These are phyloP conservation scores for Passerculus sandwichensis DNA, from an alignment of 2,797 vertebrate species.

Conservation along the genomic window DNA sequence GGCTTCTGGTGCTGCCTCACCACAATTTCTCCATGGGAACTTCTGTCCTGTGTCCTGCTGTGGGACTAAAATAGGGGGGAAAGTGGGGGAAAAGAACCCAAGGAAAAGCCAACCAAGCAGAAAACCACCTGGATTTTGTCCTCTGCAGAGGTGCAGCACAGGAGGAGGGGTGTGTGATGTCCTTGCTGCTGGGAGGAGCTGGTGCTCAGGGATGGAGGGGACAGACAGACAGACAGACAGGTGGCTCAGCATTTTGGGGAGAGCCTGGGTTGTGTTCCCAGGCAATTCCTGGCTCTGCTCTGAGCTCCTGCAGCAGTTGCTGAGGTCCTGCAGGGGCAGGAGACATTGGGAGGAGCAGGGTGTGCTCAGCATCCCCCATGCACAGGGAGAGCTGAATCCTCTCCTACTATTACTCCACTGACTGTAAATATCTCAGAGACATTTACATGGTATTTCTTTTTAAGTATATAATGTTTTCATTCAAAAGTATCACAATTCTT, in stretches of 20 bases:
- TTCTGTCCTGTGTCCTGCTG: not conserved
- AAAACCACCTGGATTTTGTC: not conserved
- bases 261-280: not conserved
- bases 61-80: not conserved
- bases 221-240: too few relatives aligned
- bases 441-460: conserved; percentile 70
- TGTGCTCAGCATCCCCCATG: not conserved
- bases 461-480: conserved; percentile 72
- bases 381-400: not conserved
- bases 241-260: not conserved
- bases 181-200: not conserved
- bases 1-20: not conserved
- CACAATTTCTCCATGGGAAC: fast-evolving
- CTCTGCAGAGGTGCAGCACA: not conserved
- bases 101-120: not conserved
- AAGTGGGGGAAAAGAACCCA: fast-evolving
- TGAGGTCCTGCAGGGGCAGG: not conserved
- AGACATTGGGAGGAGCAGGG: not conserved
- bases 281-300: not conserved
- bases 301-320: not conserved
- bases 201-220: not conserved
- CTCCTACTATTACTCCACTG: conserved; percentile 41
- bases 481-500: conserved; percentile 71
- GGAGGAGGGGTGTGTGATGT: not conserved
- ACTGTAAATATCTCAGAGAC: conserved; percentile 60